A percentile compares a stretch with the other conserved stretches of the same genome.
phyloP scores from a whole-genome alignment of 1,140 invertebrate species.

The Papilio polytes region DNA sequence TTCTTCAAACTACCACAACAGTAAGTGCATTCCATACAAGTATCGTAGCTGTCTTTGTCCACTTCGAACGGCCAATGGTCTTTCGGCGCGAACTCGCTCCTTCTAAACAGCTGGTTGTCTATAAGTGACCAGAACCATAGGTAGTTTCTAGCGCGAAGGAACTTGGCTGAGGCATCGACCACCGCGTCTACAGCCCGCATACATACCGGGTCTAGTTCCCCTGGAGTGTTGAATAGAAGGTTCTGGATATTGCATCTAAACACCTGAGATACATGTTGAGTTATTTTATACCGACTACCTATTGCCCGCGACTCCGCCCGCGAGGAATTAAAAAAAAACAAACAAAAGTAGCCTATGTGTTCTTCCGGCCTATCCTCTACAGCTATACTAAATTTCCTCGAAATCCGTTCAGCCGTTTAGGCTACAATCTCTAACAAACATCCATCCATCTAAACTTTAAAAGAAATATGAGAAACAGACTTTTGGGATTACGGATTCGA shows the following conservation, averaged over 20 bases:
- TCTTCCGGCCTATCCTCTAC: too few species aligned
- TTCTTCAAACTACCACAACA: slow-evolving; percentile 44
- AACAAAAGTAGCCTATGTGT: too few species aligned
- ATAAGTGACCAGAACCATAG: slow-evolving; percentile 65
- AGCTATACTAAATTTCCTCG: too few species aligned
- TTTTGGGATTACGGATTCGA: neutral
- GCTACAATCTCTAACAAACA: too few species aligned
- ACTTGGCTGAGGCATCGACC: slow-evolving; percentile 51
- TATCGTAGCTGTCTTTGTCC: slow-evolving; percentile 43
- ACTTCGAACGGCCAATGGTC: slow-evolving; percentile 55
- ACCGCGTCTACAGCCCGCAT: slow-evolving; percentile 62
- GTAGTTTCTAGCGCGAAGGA: slow-evolving; percentile 56
- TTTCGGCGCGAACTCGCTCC: slow-evolving; percentile 53
- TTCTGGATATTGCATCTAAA: slow-evolving; percentile 72
- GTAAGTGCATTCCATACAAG: slow-evolving; percentile 39
- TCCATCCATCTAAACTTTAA: neutral
- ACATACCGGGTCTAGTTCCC: slow-evolving; percentile 58
- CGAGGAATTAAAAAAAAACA: too few species aligned
- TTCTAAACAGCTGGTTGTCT: slow-evolving; percentile 56
- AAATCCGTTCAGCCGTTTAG: too few species aligned
- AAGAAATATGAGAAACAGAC: neutral
- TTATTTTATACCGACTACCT: neutral
- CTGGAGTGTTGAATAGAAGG: slow-evolving; percentile 60
- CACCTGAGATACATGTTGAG: slow-evolving; percentile 49
- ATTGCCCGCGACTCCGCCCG: too few species aligned